Base-by-base conservation (phyloP, 2,113 vertebrate species). In the Urocynchramus pylzowi region DNA sequence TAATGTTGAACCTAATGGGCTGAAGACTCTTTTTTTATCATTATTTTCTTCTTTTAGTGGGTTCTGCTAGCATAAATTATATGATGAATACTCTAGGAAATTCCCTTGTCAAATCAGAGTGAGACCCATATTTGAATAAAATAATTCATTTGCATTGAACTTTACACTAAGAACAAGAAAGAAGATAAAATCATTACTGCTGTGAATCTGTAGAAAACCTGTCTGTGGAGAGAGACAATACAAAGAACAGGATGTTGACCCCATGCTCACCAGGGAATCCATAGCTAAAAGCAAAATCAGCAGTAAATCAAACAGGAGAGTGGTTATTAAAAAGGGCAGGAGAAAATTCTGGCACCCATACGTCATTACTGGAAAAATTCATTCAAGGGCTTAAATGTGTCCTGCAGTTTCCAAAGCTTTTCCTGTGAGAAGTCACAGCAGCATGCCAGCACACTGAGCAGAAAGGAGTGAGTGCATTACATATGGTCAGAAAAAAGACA, bases 201-300 rank as follows among this genome's bases (percentile, higher is more conserved):
- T 84, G 20, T 75, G 76, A 90, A 90, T 63, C 52, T 84, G 52
- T 31, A 90, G 54, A 91, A 91, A 77, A 20, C 16, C 22, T 17
- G 30, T 84, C 44, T 92, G 24, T 54, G 41, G 60, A 86, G 59
- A 96, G 26, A 80, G 9, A 64, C 35, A 84, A 86, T 63, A 47
- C 27, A 44, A 88, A 80, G 64, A 75, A 47, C 17, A 86, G 71
- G 37, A 92, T 77, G 85, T 26, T 92, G 79, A 94, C 76, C 68
- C 52, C 4, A 1, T 37, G 41, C 71, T 94, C 88, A 39, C 63
- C 39, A 27, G 92, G 85, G 31, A 23, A 39, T 81, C 82, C 41
- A 49, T 27, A 90, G 73, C 75, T 96, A 94, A 96, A 97, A 96
- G 88, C 47, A 80, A 90, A 96, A 80, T 31, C 90, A 94, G 59